Evolutionary conservation across 1,140 invertebrate genomes (phyloP), one percentile per base, ranked within the genome.

Genomic region (Euura lappo): DNA sequence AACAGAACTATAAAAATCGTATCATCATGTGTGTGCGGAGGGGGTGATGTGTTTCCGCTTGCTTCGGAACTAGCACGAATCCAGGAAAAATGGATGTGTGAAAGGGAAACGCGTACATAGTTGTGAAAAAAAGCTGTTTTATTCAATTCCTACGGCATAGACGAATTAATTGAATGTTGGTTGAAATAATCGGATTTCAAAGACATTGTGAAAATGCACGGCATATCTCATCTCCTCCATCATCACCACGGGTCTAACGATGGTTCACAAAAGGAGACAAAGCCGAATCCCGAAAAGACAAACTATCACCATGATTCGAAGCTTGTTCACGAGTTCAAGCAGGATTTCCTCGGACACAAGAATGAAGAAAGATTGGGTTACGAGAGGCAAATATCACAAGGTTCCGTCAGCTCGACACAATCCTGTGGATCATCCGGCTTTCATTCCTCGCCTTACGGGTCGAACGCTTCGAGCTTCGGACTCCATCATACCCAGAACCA

Each of bases 361-460:
- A 60, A 60, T n/a, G 51, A 60, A 60, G 51, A 60, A 6, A 60
- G 13, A 60, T 60, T 60, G 8, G 13, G 6, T 60, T 60, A 60
- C 69, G 81, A 79, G 72, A 83, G 74, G 13, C 76, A 78, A 7
- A 65, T 81, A 11, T 86, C 84, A 0, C 78, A 84, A 2, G 83
- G 84, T n/a, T 84, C 84, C 8, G 84, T 87, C 10, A 85, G 83
- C 69, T 86, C 85, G 28, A 83, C 83, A 13, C 83, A 85, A 44
- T 86, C 84, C 1, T 84, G 80, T 69, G 83, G 81, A 1, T 84
- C 85, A 0, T 81, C 81, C 0, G 72, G 77, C 42, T 82, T 83
- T 0, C 83, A 81, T 73, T 78, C 77, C 2, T 82, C 84, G 0
- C 83, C 82, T 10, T 79, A 81, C 10, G 79, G 81, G 5, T 83